Base-by-base conservation (phyloP, 2,797 vertebrate species). In the Sphenodon punctatus region DNA sequence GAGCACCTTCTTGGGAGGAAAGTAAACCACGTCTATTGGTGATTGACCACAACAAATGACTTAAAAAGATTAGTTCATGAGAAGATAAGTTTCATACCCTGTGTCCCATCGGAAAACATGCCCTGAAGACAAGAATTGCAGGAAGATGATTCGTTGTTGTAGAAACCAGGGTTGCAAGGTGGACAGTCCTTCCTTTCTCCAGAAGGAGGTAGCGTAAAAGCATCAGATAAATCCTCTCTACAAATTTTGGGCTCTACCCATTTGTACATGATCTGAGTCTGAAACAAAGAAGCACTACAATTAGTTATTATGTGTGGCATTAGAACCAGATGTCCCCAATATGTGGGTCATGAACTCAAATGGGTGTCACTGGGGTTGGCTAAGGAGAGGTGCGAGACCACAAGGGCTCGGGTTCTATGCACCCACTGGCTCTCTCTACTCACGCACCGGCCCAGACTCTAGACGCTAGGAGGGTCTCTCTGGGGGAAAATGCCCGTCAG, bases 241-340 rank as follows among this genome's bases (percentile, higher is more conserved):
- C 99, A 99, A 92, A 99, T 97, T 96, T 97, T 97, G 11, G 99
- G 98, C 85, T 98, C 96, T 53, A 99, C 97, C 99, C 99, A 99
- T 87, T 98, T 99, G 92, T 97, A 98, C 81, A 97, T 97, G 81
- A 99, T 92, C 91, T 97, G 98, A 2, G 98, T 99, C 98, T 99
- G 91, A 43, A 82, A 89, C 2, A 7, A 88, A 46, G 77, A 89
- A 36, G 65, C 60, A 72, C 19, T 32, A 64, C 83, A 42, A 4
- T 89, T 59, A 87, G n/a, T 51, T 1, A 1, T 22, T 6, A n/a
- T 27, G 4, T 46, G 1, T 68, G 76, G 19, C 4, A 53, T 64
- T 38, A 78, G 64, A 45, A 68, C 4, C 41, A 69, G 6, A 60
- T 39, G 19, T 15, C 70, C 8, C 2, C 59, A 2, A n/a, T n/a